phyloP scores from a whole-genome alignment of 2,113 vertebrate genomes.

The Urocolius indicus region DNA sequence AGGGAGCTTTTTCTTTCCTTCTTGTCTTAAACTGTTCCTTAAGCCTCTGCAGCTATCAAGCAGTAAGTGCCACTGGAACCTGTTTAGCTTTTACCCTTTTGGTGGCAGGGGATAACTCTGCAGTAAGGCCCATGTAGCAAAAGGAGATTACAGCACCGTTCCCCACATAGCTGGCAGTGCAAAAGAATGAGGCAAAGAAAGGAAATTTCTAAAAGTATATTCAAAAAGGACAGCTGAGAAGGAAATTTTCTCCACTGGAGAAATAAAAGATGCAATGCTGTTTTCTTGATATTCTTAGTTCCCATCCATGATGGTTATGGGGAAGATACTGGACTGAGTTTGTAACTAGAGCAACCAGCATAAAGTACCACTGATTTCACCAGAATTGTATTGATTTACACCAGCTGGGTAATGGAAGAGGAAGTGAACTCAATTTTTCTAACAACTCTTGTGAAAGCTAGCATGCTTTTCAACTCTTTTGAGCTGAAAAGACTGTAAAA shows the following conservation, averaged over 20 bases:
- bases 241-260: not conserved
- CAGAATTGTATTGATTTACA: constrained; percentile 10
- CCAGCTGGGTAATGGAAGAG: not conserved
- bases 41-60: not conserved
- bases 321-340: not conserved
- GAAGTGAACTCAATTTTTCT: constrained; percentile 6
- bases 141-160: not conserved
- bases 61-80: not conserved
- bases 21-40: not conserved
- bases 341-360: not conserved
- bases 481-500: not conserved
- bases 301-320: not conserved
- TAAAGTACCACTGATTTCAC: not conserved
- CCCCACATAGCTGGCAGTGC: not conserved
- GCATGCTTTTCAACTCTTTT: not conserved
- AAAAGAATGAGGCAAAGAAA: not conserved
- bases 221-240: not conserved
- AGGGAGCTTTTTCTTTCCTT: not conserved
- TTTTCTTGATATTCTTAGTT: not conserved
- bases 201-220: not conserved
- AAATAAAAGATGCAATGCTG: not conserved
- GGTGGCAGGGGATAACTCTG: not conserved
- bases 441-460: not conserved
- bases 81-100: not conserved
- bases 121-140: not conserved